Base-by-base conservation (phyloP, 2,797 vertebrate genomes). In the Intellagama lesueurii region DNA sequence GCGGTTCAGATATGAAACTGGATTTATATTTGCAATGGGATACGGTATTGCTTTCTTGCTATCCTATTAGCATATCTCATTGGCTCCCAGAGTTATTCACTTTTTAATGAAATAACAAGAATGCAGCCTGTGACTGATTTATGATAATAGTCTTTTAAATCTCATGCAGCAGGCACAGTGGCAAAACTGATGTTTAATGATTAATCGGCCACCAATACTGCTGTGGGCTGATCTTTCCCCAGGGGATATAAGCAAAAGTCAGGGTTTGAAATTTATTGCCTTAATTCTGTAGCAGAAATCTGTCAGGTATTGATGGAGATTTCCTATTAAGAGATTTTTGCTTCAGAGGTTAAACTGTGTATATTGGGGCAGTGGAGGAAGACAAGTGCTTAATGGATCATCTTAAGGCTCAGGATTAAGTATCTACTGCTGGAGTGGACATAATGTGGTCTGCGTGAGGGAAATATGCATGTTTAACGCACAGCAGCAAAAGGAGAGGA, bases 81-180 rank as follows among this genome's bases (percentile, higher is more conserved):
- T 90, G 28, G 44, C 22, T 86, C 72, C 28, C n/a, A n/a, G 1
- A 32, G 47, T 75, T 76, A 69, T 77, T 77, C 32, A n/a, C 5
- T 75, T 70, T 72, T 83, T 64, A 80, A 85, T 72, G 35, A 81
- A 86, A 86, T 44, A 24, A 44, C 60, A 82, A 56, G 79, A 86
- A 75, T 89, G 28, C 79, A 86, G 70, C n/a, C 72, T 30, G 30
- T 76, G 84, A 82, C 19, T 82, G 60, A 47, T 87, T 90, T 90
- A 83, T 89, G 84, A 83, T 77, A 76, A 86, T 82, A 86, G 79
- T 68, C 60, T 16, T 72, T 56, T 76, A 90, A 77, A 82, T 40
- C 56, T 69, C 70, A 90, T 77, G 81, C 84, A 86, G 47, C 26
- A 68, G 78, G 24, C 56, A 76, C 81, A 52, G 69, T 81, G 60